Evolutionary conservation across 2,888 invertebrate species (phyloP), one percentile per base, ranked within the genome.

Genomic region (Micoletzkya japonica): DNA sequence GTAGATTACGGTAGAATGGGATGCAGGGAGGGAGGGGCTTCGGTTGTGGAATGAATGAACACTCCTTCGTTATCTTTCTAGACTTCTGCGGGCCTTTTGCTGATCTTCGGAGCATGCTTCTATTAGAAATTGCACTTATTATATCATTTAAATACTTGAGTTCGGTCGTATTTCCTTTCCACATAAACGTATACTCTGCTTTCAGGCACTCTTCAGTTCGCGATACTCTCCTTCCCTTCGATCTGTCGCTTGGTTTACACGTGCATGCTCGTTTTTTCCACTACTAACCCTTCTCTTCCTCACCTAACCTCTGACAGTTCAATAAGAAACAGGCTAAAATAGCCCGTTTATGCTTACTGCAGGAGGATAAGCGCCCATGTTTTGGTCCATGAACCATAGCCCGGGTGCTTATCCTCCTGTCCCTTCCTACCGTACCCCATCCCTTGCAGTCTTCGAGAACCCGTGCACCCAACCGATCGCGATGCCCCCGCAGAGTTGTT

Each of bases 401-500:
- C 20, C 24, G 52, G 17, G 17, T 52, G 7, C 24, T 52, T 1
- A 20, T 44, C 30, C 58, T 58, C 26, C n/a, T 58, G 34, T 4
- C 20, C 32, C 61, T 24, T 39, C 44, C 20, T 7, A 26, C 7
- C 20, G 52, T 57, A 10, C 26, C 28, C 2, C 28, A 60, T 7
- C 28, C 26, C 56, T 73, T 77, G 58, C 72, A 84, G 84, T 78
- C 7, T 81, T 76, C 72, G 76, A 75, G 28, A 83, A 83, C 70
- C 84, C 84, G 1, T 84, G 84, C 67, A 79, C 80, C 26, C 74
- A 73, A 10, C 77, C 77, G 49, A 78, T 79, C 56, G 36, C 73
- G 17, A 72, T 78, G 14, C 79, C 79, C 14, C 73, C 79, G 30
- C 76, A 75, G 30, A 61, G 68, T n/a, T 80, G 78, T 71, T 74